These are phyloP conservation scores for Rhodinocichla rosea DNA, from an alignment of 2,113 vertebrate species.

Conservation along the genomic window DNA sequence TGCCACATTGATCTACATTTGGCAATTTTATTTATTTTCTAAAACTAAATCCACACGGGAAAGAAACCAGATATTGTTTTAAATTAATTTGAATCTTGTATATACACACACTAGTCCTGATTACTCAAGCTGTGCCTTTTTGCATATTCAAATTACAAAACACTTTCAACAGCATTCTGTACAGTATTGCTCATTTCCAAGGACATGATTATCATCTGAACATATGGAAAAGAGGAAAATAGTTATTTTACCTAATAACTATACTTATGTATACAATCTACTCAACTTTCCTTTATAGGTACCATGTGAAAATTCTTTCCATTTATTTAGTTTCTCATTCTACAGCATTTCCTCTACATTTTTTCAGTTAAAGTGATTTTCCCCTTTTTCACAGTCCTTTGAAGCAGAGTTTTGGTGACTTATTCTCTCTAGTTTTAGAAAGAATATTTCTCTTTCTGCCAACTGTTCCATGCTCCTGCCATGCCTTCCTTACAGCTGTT, in stretches of 20 bases:
- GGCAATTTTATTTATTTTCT: background rate
- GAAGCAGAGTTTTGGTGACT: background rate
- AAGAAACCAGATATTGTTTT: background rate
- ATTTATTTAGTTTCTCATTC: background rate
- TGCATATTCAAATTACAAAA: background rate
- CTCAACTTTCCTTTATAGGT: background rate
- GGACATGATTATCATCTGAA: background rate
- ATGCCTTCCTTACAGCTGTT: slow-evolving; percentile 19
- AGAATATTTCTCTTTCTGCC: background rate
- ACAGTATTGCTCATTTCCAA: background rate
- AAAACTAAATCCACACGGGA: background rate
- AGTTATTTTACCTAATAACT: background rate
- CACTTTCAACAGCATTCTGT: background rate
- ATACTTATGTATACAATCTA: background rate
- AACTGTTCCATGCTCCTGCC: background rate
- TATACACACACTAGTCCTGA: background rate
- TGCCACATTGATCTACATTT: background rate
- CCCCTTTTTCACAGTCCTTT: background rate
- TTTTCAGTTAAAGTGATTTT: background rate
- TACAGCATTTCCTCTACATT: background rate
- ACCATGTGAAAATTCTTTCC: background rate
- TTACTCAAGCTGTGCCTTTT: background rate
- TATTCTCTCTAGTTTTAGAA: background rate
- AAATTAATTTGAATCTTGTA: background rate
- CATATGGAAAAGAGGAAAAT: background rate